phyloP scores from a whole-genome alignment of 2,113 vertebrate species.

The Podilymbus podiceps region DNA sequence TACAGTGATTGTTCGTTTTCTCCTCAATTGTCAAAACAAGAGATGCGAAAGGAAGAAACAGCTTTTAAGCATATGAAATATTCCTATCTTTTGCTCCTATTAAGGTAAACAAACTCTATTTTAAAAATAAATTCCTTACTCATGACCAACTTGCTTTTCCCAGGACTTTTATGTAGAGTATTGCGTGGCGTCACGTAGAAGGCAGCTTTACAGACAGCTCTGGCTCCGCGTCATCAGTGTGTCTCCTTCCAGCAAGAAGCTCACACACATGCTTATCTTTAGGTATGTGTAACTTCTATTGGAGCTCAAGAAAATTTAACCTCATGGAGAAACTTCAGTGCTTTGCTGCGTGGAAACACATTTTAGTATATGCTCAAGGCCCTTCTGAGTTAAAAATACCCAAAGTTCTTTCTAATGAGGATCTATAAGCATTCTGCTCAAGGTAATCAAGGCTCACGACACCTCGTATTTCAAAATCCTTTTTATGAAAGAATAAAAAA shows the following conservation, averaged over 20 bases:
- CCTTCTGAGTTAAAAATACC: slow-evolving; percentile 54
- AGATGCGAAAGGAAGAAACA: neutral
- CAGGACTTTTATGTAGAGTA: neutral
- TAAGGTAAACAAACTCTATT: neutral
- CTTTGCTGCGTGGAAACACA: neutral
- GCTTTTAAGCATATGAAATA: neutral
- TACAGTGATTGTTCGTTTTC: neutral
- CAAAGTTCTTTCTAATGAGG: slow-evolving; percentile 30
- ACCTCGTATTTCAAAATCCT: neutral
- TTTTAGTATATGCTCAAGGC: neutral
- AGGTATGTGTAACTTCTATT: neutral
- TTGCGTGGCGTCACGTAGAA: neutral
- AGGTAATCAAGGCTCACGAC: neutral
- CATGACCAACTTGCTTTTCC: neutral
- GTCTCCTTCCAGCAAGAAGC: neutral
- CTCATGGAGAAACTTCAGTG: neutral
- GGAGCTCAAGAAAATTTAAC: neutral
- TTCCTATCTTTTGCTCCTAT: neutral
- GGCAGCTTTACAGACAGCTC: neutral
- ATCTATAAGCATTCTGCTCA: neutral
- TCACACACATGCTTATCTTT: neutral
- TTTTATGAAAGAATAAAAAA: neutral
- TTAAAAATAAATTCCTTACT: neutral
- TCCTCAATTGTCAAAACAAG: neutral
- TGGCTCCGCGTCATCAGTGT: neutral